phyloP scores from a whole-genome alignment of 2,113 vertebrate genomes.

The Tragelaphus imberbis region DNA sequence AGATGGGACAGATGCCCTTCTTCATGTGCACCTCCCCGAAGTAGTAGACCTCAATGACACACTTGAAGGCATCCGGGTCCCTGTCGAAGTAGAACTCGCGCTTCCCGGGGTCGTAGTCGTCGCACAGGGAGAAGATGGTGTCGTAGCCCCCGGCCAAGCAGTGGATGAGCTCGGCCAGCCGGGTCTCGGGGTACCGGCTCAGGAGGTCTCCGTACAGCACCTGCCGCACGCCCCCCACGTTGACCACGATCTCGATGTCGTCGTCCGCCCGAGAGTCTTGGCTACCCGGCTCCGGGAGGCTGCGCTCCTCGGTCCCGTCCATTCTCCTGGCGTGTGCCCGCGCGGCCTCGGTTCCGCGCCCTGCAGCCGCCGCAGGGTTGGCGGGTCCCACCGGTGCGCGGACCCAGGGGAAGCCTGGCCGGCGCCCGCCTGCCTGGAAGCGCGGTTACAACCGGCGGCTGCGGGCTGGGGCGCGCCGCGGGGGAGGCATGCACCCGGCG shows the following conservation, averaged over 20 bases:
- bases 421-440: neutral
- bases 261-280: constrained; percentile 81
- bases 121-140: constrained; percentile 90
- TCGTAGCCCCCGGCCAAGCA: constrained; percentile 87
- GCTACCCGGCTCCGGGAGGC: constrained; percentile 79
- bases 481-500: constrained; percentile 73
- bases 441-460: constrained; percentile 58
- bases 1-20: constrained; percentile 95
- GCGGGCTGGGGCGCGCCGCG: constrained; percentile 35
- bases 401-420: neutral
- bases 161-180: constrained; percentile 91
- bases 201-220: constrained; percentile 88
- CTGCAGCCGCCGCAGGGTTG: neutral
- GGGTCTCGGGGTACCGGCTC: constrained; percentile 92
- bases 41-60: constrained; percentile 94
- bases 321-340: constrained; percentile 18
- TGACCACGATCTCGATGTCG: constrained; percentile 90
- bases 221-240: constrained; percentile 93
- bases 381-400: neutral
- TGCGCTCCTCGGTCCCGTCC: constrained; percentile 83
- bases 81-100: constrained; percentile 98
- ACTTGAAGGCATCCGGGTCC: constrained; percentile 96
- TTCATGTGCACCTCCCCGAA: constrained; percentile 97
- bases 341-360: constrained; percentile 17
- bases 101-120: constrained; percentile 93